Conservation (phyloP, 2,888 invertebrate genomes). For the Electrophaes corylata region DNA sequence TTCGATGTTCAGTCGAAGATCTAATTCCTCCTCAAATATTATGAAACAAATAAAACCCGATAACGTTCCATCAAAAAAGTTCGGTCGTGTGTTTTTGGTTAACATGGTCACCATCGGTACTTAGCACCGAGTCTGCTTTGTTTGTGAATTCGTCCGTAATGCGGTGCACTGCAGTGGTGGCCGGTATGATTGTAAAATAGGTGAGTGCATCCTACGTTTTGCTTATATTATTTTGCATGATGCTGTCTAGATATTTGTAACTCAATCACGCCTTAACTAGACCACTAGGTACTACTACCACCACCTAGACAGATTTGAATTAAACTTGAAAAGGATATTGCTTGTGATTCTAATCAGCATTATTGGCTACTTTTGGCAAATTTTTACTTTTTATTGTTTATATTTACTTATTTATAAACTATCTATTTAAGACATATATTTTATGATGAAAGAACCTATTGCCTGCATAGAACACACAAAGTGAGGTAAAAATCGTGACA, state of each 20-base stretch:
- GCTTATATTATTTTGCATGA: not conserved
- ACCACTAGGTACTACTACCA: too few relatives aligned
- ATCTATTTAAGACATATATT: too few relatives aligned
- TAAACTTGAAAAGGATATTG: not conserved
- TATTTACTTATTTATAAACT: too few relatives aligned
- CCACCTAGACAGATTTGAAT: not conserved
- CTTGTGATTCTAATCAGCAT: not conserved
- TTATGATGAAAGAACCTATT: too few relatives aligned
- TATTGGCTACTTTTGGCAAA: too few relatives aligned
- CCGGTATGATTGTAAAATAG: constrained; percentile 17
- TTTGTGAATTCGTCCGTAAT: constrained; percentile 11
- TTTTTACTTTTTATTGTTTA: too few relatives aligned
- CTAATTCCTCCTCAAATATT: too few relatives aligned
- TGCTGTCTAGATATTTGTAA: not conserved
- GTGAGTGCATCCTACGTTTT: constrained; percentile 1
- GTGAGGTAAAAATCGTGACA: too few relatives aligned
- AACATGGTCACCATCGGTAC: not conserved
- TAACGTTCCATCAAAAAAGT: not conserved
- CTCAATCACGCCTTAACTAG: not conserved
- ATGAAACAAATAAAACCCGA: not conserved
- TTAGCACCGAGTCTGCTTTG: not conserved
- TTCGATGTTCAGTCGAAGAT: too few relatives aligned
- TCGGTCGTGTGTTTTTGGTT: not conserved
- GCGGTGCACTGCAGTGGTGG: constrained; percentile 24
- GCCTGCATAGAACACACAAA: too few relatives aligned